Percentiles rank a stretch among this genome's conserved stretches.
These are phyloP conservation scores for Bathynomus jamesi DNA, from an alignment of 1,140 invertebrate genomes.

Conservation along the genomic window DNA sequence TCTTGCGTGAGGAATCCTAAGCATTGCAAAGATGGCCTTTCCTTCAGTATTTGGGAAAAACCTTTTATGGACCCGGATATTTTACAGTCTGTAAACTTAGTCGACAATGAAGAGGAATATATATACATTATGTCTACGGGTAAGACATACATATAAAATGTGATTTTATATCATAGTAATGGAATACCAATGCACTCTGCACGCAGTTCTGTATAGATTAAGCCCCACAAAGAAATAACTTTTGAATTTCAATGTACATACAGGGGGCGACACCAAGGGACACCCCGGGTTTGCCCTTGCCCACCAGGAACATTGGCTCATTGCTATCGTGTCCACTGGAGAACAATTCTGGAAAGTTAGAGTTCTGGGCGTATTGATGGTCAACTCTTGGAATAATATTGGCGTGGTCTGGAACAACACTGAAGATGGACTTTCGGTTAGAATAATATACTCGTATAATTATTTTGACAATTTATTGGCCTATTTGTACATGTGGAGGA, in stretches of 20 bases:
- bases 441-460: too few relatives aligned
- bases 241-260: too few relatives aligned
- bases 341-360: slow-evolving; percentile 36
- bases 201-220: not conserved
- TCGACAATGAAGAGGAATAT: not conserved
- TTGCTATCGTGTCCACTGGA: slow-evolving; percentile 40
- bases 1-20: slow-evolving; percentile 26
- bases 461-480: too few relatives aligned
- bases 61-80: slow-evolving; percentile 3
- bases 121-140: slow-evolving; percentile 20
- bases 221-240: too few relatives aligned
- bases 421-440: slow-evolving; percentile 12
- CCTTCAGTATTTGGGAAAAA: slow-evolving; percentile 35
- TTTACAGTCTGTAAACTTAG: not conserved
- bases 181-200: not conserved
- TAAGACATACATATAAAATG: not conserved
- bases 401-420: slow-evolving; percentile 28
- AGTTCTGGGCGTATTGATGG: slow-evolving; percentile 28
- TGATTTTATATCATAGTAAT: not conserved
- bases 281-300: slow-evolving; percentile 39
- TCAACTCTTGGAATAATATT: slow-evolving; percentile 40
- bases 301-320: slow-evolving; percentile 31
- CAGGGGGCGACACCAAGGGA: slow-evolving; percentile 38
- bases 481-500: too few relatives aligned
- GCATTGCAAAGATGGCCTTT: slow-evolving; percentile 28